Conservation (phyloP, 2,797 vertebrate genomes). For the Gephyroberyx darwinii region DNA sequence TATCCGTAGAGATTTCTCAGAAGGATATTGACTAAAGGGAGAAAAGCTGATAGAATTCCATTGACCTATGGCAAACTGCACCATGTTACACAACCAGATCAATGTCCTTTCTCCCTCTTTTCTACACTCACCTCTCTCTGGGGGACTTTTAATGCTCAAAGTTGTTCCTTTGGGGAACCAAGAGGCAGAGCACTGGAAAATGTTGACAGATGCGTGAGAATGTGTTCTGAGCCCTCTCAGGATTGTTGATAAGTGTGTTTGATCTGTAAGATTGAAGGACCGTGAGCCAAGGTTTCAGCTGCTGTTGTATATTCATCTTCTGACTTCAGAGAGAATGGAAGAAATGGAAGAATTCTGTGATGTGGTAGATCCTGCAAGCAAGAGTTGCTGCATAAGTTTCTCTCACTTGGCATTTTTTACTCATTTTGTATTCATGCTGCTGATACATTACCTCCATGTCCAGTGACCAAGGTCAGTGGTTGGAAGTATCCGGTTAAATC, state of each 20-base stretch:
- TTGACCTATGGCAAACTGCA: conserved; percentile 74
- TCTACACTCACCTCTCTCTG: conserved; percentile 51
- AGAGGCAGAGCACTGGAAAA: conserved; percentile 50
- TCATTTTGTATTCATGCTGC: conserved; percentile 49
- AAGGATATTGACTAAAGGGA: conserved; percentile 74
- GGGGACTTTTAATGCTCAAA: conserved; percentile 68
- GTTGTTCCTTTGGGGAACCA: conserved; percentile 48
- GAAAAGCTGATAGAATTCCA: conserved; percentile 74
- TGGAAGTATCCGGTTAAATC: conserved; percentile 57
- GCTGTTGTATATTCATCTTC: conserved; percentile 42
- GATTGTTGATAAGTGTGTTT: conserved; percentile 51
- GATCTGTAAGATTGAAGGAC: conserved; percentile 59
- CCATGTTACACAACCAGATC: conserved; percentile 74
- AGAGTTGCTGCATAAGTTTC: conserved; percentile 39
- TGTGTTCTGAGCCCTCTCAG: conserved; percentile 39
- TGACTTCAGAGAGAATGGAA: conserved; percentile 54
- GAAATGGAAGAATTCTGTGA: conserved; percentile 51
- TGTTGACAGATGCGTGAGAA: conserved; percentile 59
- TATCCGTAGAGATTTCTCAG: conserved; percentile 59
- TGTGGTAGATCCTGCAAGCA: conserved; percentile 40
- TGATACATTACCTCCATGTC: conserved; percentile 49
- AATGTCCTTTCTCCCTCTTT: conserved; percentile 64
- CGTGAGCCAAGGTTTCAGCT: conserved; percentile 51
- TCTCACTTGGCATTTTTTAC: not conserved
- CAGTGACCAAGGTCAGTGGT: conserved; percentile 59